These are phyloP conservation scores for Pipistrellus nathusii DNA, from an alignment of 2,797 vertebrate genomes.

Conservation along the genomic window DNA sequence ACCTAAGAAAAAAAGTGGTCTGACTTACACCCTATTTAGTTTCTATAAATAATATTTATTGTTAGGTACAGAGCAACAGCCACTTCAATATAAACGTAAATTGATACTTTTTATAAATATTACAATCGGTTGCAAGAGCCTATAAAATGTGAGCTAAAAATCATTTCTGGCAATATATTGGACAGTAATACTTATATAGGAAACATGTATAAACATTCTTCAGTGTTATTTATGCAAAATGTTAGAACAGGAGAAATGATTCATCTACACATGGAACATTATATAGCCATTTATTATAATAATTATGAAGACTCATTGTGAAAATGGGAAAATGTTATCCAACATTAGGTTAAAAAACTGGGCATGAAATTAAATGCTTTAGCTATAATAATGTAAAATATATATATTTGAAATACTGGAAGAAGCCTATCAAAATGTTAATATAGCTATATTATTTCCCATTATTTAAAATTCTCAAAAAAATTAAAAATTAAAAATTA, in stretches of 20 bases:
- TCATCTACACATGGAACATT: constrained; percentile 8
- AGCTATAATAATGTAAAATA: constrained; percentile 17
- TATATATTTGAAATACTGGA: background rate
- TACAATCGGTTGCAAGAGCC: background rate
- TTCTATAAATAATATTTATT: constrained; percentile 49
- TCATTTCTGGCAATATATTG: constrained; percentile 22
- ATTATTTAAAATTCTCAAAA: background rate
- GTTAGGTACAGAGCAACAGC: background rate
- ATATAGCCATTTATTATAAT: background rate
- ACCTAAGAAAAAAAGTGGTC: constrained; percentile 26
- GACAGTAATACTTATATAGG: background rate
- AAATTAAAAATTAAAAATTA: no score
- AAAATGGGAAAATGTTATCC: constrained; percentile 46
- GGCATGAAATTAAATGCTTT: constrained; percentile 19
- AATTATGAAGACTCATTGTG: constrained; percentile 28
- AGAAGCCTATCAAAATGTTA: constrained; percentile 30
- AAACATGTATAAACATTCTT: constrained; percentile 21
- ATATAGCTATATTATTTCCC: background rate
- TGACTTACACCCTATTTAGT: background rate
- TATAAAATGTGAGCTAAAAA: constrained; percentile 35
- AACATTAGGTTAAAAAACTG: constrained; percentile 35
- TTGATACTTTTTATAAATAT: constrained; percentile 16
- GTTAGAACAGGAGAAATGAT: background rate
- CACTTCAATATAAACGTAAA: background rate
- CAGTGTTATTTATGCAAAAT: constrained; percentile 15